phyloP scores from a whole-genome alignment of 2,888 invertebrate species.

The Conops quadrifasciatus region DNA sequence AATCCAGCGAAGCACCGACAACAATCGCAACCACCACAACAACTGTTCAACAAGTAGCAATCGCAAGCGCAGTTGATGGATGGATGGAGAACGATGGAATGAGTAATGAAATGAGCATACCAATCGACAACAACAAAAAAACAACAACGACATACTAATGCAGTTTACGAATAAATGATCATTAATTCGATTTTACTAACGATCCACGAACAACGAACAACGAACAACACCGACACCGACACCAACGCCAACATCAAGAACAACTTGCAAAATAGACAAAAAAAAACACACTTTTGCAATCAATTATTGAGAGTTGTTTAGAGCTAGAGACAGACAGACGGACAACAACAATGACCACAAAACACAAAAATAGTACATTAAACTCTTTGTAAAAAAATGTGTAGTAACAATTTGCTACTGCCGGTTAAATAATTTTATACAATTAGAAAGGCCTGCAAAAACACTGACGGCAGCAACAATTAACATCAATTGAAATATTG shows the following conservation, averaged over 20 bases:
- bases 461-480: slow-evolving; percentile 22
- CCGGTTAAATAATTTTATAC: slow-evolving; percentile 16
- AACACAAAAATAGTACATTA: too few species aligned
- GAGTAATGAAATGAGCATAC: not conserved
- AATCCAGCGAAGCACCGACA: not conserved
- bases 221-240: not conserved
- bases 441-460: slow-evolving; percentile 23
- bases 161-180: not conserved
- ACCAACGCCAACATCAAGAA: not conserved
- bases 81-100: not conserved
- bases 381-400: not conserved
- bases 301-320: slow-evolving; percentile 29
- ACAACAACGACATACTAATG: not conserved
- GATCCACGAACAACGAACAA: too few species aligned
- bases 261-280: not conserved
- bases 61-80: not conserved
- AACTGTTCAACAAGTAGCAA: not conserved
- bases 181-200: too few species aligned
- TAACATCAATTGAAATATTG: not conserved
- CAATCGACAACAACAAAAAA: not conserved
- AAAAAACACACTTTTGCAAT: slow-evolving; percentile 20
- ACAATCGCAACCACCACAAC: not conserved
- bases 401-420: slow-evolving; percentile 1
- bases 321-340: slow-evolving; percentile 12
- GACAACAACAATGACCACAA: not conserved